Percentiles rank a stretch among this genome's conserved stretches.
These are phyloP conservation scores for Micromussa lordhowensis DNA, from an alignment of 92 coral and sea anemone genomes.

Conservation along the genomic window DNA sequence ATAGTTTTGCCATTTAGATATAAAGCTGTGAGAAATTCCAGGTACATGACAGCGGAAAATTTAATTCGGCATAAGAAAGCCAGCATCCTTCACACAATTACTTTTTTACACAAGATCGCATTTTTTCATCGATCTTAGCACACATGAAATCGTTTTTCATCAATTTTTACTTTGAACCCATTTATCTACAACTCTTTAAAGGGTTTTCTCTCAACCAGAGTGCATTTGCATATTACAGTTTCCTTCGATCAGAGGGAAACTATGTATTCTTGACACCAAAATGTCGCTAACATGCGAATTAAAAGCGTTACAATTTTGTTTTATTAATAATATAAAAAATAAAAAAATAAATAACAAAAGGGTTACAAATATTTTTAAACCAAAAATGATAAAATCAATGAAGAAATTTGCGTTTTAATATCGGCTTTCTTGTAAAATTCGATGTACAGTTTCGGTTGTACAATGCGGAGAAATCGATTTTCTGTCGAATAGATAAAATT, in stretches of 20 bases:
- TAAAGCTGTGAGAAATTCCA: neutral
- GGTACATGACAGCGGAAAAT: neutral
- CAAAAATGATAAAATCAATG: neutral
- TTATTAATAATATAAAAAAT: no score
- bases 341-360: no score
- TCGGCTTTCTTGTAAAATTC: no score
- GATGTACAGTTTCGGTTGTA: neutral
- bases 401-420: no score
- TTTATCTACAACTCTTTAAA: neutral
- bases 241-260: neutral
- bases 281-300: neutral
- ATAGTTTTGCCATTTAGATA: neutral
- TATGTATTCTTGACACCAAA: neutral
- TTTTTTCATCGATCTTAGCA: constrained; percentile 1
- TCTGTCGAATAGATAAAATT: neutral
- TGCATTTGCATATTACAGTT: no score
- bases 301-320: no score
- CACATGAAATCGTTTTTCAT: neutral
- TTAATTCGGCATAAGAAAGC: neutral
- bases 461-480: neutral
- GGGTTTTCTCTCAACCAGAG: neutral
- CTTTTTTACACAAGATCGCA: constrained; percentile 13
- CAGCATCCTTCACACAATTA: neutral
- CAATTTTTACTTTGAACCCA: neutral
- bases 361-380: no score